Percentiles rank a stretch among this genome's conserved stretches.
Evolutionary conservation across 2,797 vertebrate species (phyloP).

Genomic region (Sebastolobus altivelis): DNA sequence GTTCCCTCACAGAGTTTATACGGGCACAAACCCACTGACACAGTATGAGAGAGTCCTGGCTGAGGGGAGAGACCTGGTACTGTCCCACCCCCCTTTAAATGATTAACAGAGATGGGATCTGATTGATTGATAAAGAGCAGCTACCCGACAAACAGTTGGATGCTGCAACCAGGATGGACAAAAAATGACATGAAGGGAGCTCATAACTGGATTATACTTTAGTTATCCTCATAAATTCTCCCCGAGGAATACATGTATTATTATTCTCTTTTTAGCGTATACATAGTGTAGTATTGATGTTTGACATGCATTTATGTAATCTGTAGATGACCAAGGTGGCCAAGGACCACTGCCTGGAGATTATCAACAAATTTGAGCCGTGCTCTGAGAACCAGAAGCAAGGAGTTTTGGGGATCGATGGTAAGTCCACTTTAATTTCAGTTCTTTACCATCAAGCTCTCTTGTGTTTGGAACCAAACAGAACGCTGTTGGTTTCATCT

Average conservation of each 20-base stretch:
- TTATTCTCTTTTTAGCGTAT: not conserved
- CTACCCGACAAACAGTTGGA: constrained; percentile 30
- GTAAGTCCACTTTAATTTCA: constrained; percentile 77
- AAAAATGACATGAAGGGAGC: constrained; percentile 10
- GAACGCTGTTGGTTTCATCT: not conserved
- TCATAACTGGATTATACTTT: not conserved
- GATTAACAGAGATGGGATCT: constrained; percentile 77
- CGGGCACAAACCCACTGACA: constrained; percentile 50
- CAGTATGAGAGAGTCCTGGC: not conserved
- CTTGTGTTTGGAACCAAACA: not conserved
- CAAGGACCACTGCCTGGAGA: constrained; percentile 91
- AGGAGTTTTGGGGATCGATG: constrained; percentile 94
- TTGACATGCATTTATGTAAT: constrained; percentile 6
- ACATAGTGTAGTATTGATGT: not conserved
- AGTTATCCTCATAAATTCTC: not conserved
- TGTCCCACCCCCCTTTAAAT: constrained; percentile 44
- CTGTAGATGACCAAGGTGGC: constrained; percentile 92
- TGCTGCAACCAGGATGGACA: constrained; percentile 25
- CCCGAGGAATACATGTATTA: not conserved
- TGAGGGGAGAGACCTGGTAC: constrained; percentile 30
- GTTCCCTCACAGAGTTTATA: not conserved
- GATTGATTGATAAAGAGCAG: constrained; percentile 60
- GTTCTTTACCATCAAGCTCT: not conserved
- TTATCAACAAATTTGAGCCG: constrained; percentile 95
- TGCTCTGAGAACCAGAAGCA: constrained; percentile 93